A percentile compares a stretch with the other conserved stretches of the same genome.
These are phyloP conservation scores for Intellagama lesueurii DNA, from an alignment of 2,797 vertebrate species.

Conservation along the genomic window DNA sequence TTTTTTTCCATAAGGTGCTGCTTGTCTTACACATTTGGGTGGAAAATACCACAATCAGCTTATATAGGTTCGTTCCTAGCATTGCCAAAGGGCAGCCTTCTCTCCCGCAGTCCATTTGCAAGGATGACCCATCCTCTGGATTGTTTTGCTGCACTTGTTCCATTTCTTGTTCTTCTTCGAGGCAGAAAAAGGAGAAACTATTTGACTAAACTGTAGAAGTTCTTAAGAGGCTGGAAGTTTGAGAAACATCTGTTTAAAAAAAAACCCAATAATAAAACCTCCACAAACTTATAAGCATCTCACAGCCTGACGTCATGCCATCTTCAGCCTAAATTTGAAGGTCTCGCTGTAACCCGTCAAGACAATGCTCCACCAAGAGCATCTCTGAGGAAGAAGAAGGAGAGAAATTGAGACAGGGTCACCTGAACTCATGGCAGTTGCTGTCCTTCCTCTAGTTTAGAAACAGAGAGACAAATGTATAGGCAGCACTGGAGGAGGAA, in stretches of 20 bases:
- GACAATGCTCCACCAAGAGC: background rate
- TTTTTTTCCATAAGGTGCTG: background rate
- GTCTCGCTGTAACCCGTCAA: background rate
- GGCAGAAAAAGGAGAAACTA: background rate
- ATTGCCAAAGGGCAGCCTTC: background rate
- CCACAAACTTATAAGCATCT: background rate
- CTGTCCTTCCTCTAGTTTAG: background rate
- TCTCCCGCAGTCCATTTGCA: background rate
- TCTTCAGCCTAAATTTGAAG: background rate
- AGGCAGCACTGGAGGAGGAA: too few relatives aligned
- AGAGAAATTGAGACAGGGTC: background rate
- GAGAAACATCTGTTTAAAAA: too few relatives aligned
- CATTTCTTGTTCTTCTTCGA: background rate
- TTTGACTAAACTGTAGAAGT: background rate
- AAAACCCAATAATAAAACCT: background rate
- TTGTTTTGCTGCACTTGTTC: background rate
- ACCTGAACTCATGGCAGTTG: background rate
- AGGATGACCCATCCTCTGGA: background rate
- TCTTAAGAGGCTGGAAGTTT: background rate
- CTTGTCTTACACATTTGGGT: background rate
- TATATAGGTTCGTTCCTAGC: background rate
- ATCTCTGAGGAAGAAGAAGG: background rate
- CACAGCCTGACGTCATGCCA: background rate
- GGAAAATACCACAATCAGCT: background rate
- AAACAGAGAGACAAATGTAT: too few relatives aligned